phyloP scores from a whole-genome alignment of 2,888 invertebrate species.

The Atrina japonica region DNA sequence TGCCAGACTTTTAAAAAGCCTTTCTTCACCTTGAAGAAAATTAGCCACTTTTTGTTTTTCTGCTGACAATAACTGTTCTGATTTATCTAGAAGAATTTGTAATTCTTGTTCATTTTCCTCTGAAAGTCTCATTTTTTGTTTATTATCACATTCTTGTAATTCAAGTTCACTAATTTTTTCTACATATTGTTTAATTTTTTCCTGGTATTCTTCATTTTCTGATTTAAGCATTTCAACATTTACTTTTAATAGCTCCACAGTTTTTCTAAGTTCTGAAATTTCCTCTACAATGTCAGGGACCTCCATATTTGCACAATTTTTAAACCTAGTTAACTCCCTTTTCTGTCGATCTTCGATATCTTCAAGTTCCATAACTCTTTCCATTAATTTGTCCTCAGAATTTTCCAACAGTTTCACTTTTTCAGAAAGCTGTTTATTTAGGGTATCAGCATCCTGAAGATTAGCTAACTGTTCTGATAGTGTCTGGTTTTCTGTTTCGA shows the following conservation, averaged over 20 bases:
- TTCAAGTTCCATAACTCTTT: constrained; percentile 73
- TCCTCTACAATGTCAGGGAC: constrained; percentile 37
- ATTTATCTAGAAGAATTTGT: constrained; percentile 55
- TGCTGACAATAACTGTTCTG: constrained; percentile 17
- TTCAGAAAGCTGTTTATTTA: constrained; percentile 63
- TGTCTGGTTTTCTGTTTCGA: constrained; percentile 66
- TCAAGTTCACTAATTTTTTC: constrained; percentile 21
- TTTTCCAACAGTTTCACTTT: constrained; percentile 71
- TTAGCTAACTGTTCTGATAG: constrained; percentile 52
- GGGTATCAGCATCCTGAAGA: constrained; percentile 57
- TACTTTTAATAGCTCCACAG: constrained; percentile 45
- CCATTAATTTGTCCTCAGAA: constrained; percentile 74
- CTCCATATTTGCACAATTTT: constrained; percentile 38
- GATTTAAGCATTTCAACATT: constrained; percentile 32
- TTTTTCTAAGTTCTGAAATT: constrained; percentile 50
- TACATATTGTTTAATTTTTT: constrained; percentile 51
- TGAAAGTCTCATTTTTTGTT: not conserved
- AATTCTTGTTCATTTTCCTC: constrained; percentile 61
- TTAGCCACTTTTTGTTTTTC: constrained; percentile 59
- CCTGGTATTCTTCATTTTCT: constrained; percentile 61
- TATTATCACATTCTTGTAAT: constrained; percentile 5
- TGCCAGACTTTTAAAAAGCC: constrained; percentile 52
- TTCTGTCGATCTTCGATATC: constrained; percentile 60
- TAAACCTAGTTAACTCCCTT: constrained; percentile 54
- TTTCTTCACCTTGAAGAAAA: constrained; percentile 56